These are phyloP conservation scores for Ptilodon capucinus DNA, from an alignment of 2,888 invertebrate species.

Conservation along the genomic window DNA sequence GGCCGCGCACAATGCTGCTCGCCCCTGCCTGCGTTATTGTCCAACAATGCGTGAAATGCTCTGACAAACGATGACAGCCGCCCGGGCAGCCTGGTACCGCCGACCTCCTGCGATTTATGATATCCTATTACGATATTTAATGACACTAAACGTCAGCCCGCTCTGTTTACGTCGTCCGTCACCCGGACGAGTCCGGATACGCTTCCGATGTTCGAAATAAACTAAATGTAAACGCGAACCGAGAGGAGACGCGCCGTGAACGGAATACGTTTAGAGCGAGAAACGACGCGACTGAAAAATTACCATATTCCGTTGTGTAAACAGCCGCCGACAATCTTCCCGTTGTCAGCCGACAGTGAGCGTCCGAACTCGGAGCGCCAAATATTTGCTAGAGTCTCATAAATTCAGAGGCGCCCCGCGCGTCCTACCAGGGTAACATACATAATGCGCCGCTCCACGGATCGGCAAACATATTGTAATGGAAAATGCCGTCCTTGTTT, in stretches of 20 bases:
- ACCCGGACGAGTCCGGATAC: constrained; percentile 46
- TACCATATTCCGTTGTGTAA: constrained; percentile 73
- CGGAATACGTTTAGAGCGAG: constrained; percentile 56
- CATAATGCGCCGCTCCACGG: constrained; percentile 79
- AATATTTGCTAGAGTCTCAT: constrained; percentile 80
- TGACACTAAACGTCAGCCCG: constrained; percentile 75
- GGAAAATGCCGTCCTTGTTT: constrained; percentile 82
- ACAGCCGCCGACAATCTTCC: constrained; percentile 78
- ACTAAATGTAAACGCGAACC: constrained; percentile 46
- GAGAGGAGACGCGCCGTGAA: constrained; percentile 50
- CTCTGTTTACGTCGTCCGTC: constrained; percentile 63
- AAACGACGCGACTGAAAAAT: constrained; percentile 64
- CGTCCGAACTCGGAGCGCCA: constrained; percentile 76
- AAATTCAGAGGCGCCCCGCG: constrained; percentile 74
- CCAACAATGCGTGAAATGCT: constrained; percentile 82
- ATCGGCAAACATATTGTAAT: constrained; percentile 83
- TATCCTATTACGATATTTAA: constrained; percentile 82
- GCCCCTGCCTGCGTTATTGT: constrained; percentile 75
- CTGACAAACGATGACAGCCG: constrained; percentile 83
- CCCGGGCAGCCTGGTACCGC: constrained; percentile 65
- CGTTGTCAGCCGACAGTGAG: constrained; percentile 71
- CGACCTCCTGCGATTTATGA: constrained; percentile 80
- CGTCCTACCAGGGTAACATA: constrained; percentile 79
- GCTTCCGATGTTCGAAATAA: constrained; percentile 50
- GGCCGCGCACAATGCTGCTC: constrained; percentile 60